Conservation (phyloP, 1,140 invertebrate species). For the Zophobas atratus region DNA sequence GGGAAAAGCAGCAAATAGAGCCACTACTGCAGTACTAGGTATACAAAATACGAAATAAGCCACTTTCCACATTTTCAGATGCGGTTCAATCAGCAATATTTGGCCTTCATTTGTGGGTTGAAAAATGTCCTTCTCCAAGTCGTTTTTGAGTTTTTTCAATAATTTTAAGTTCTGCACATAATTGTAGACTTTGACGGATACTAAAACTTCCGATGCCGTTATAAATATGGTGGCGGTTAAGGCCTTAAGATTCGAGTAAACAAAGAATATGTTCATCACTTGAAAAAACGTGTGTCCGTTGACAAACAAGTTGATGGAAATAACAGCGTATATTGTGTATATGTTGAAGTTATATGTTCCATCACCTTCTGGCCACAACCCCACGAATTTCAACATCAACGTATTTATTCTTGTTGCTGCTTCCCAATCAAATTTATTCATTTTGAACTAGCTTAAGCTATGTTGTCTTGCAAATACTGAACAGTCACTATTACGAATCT, state of each 20-base stretch:
- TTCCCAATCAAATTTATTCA: neutral
- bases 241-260: neutral
- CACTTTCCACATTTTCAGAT: neutral
- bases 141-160: neutral
- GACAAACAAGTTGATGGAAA: neutral
- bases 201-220: too few species aligned
- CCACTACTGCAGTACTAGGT: too few species aligned
- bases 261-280: neutral
- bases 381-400: neutral
- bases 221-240: neutral
- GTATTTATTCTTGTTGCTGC: neutral
- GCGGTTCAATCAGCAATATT: neutral
- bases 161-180: neutral
- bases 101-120: neutral
- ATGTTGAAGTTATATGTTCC: neutral
- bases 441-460: neutral
- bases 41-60: neutral
- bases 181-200: neutral
- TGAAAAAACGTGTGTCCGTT: neutral
- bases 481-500: too few species aligned
- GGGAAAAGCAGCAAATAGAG: neutral
- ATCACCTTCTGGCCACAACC: neutral
- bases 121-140: neutral
- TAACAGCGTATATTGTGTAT: neutral
- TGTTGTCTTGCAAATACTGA: too few species aligned